A percentile compares a stretch with the other conserved stretches of the same genome.
phyloP scores from a whole-genome alignment of 2,797 vertebrate genomes.

The Eidolon dupreanum region DNA sequence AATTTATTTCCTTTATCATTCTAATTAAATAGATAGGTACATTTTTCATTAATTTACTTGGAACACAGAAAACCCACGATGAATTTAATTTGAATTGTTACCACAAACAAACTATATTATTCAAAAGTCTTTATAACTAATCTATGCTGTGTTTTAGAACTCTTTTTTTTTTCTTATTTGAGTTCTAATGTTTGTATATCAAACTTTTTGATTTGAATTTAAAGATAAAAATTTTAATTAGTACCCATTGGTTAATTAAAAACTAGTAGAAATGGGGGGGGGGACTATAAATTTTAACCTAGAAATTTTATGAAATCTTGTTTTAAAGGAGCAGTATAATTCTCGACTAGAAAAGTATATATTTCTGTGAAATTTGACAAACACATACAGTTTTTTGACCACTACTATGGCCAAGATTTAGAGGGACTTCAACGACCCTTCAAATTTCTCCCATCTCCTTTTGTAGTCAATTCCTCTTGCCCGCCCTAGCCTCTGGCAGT shows the following conservation, averaged over 20 bases:
- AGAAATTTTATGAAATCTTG: background rate
- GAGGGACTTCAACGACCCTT: background rate
- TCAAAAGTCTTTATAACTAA: background rate
- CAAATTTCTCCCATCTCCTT: background rate
- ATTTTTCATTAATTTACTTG: background rate
- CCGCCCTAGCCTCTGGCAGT: accelerated
- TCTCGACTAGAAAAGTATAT: background rate
- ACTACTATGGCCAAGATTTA: background rate
- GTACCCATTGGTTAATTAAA: background rate
- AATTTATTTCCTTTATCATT: background rate
- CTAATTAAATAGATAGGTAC: background rate
- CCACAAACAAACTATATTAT: background rate
- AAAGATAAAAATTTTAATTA: background rate
- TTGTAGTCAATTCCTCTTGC: background rate
- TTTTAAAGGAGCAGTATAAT: background rate
- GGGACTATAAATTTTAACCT: background rate
- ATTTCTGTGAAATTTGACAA: background rate
- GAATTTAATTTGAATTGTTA: background rate
- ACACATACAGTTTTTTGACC: background rate
- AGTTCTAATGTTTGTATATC: background rate
- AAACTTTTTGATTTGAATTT: background rate
- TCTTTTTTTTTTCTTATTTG: background rate
- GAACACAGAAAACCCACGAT: background rate
- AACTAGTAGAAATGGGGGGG: background rate
- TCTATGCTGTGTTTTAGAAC: background rate